phyloP scores from a whole-genome alignment of 1,140 invertebrate genomes.

The Galendromus occidentalis region DNA sequence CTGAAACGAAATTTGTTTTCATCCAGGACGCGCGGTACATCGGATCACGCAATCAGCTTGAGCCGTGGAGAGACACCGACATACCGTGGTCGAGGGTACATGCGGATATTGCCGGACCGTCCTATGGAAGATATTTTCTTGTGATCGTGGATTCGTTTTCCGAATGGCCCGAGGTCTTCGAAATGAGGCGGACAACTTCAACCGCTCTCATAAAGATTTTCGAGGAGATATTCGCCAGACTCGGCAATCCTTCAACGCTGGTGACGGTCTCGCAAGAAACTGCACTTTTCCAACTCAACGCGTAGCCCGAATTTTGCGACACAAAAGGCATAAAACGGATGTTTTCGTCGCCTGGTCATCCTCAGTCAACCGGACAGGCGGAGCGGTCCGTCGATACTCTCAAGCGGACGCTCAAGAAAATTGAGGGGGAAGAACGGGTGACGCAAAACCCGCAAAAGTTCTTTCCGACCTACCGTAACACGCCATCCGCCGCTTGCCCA shows the following conservation, averaged over 20 bases:
- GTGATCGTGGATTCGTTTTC: conserved; percentile 30
- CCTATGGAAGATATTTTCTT: conserved; percentile 24
- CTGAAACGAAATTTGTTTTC: too few species aligned
- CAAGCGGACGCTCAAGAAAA: background rate
- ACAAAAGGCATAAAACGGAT: conserved; percentile 19
- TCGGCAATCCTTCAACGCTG: conserved; percentile 21
- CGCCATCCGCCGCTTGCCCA: too few species aligned
- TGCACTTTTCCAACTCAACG: conserved; percentile 22
- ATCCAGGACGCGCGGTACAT: too few species aligned
- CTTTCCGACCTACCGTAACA: too few species aligned
- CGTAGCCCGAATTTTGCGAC: conserved; percentile 23
- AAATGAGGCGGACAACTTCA: background rate
- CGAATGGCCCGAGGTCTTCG: conserved; percentile 33
- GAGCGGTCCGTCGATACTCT: conserved; percentile 24
- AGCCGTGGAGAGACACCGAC: conserved; percentile 17
- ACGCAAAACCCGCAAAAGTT: too few species aligned
- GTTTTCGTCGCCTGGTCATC: conserved; percentile 22
- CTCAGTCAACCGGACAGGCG: conserved; percentile 22
- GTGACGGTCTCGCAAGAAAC: conserved; percentile 26
- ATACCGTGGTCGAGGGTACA: conserved; percentile 25
- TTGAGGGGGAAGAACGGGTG: too few species aligned
- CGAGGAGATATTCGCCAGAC: conserved; percentile 15
- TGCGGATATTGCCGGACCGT: conserved; percentile 28
- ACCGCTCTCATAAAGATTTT: conserved; percentile 14
- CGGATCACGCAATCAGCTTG: too few species aligned